Conservation (phyloP, 2,113 vertebrate species). For the Emydocephalus ijimae region DNA sequence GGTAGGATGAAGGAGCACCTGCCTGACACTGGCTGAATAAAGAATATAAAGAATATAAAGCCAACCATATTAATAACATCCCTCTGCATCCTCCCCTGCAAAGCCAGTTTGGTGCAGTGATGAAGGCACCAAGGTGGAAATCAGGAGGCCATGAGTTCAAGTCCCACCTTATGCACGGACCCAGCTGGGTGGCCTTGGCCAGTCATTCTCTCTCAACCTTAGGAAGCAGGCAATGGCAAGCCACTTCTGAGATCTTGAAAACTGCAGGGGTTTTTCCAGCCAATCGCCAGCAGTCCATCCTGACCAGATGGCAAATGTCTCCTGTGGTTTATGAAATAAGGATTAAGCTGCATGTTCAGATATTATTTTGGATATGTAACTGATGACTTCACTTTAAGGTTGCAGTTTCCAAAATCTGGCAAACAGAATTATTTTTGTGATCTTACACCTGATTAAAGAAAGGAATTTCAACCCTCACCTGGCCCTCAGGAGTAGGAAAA, state of each 20-base stretch:
- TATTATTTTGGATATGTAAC: conserved; percentile 64
- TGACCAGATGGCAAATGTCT: conserved; percentile 13
- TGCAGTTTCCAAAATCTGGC: conserved; percentile 55
- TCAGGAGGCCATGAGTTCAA: not conserved
- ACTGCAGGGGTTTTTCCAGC: not conserved
- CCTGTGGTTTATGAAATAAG: conserved; percentile 54
- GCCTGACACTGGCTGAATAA: not conserved
- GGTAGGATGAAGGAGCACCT: not conserved
- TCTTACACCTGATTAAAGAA: conserved; percentile 50
- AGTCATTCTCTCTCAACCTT: not conserved
- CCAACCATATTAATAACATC: conserved; percentile 50
- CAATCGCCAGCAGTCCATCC: not conserved
- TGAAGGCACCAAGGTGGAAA: not conserved
- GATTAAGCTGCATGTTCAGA: conserved; percentile 49
- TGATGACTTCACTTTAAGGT: conserved; percentile 61
- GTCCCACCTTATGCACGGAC: not conserved
- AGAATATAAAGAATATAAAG: conserved; percentile 31
- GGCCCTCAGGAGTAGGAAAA: conserved; percentile 40
- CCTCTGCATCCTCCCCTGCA: conserved; percentile 39
- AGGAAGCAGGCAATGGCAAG: not conserved
- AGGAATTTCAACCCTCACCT: conserved; percentile 1
- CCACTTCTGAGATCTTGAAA: not conserved
- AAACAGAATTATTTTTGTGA: conserved; percentile 46
- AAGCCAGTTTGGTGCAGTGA: not conserved
- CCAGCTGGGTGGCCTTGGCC: not conserved